These are phyloP conservation scores for Sphenodon punctatus DNA, from an alignment of 2,797 vertebrate genomes.

Conservation along the genomic window DNA sequence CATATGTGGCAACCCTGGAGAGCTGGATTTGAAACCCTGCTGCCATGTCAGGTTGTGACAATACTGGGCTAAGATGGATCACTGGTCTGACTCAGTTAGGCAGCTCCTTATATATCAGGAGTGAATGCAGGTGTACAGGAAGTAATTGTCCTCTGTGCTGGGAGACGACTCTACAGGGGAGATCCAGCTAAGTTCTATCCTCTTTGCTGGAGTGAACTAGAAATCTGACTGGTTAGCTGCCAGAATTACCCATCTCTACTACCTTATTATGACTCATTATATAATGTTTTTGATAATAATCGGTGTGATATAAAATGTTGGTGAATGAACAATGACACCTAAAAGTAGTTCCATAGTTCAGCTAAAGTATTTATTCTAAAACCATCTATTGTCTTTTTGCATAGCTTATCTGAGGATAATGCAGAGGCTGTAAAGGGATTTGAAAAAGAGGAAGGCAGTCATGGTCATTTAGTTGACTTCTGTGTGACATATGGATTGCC, in stretches of 20 bases:
- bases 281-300: background rate
- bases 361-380: background rate
- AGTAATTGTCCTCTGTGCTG: accelerated
- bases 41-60: no score
- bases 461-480: background rate
- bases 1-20: no score
- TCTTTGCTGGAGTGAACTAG: background rate
- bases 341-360: accelerated
- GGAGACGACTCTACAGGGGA: background rate
- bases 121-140: no score
- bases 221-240: accelerated
- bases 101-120: no score
- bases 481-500: background rate
- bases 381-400: background rate
- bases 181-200: accelerated
- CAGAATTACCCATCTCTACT: background rate
- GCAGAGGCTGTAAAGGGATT: background rate
- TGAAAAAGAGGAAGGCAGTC: background rate
- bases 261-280: accelerated
- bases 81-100: no score
- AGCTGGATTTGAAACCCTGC: no score
- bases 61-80: no score
- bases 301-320: background rate
- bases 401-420: background rate
- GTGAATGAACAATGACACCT: background rate